phyloP scores from a whole-genome alignment of 30 jellyfish, hydroid and myxozoan species.

The Sanderia malayensis region DNA sequence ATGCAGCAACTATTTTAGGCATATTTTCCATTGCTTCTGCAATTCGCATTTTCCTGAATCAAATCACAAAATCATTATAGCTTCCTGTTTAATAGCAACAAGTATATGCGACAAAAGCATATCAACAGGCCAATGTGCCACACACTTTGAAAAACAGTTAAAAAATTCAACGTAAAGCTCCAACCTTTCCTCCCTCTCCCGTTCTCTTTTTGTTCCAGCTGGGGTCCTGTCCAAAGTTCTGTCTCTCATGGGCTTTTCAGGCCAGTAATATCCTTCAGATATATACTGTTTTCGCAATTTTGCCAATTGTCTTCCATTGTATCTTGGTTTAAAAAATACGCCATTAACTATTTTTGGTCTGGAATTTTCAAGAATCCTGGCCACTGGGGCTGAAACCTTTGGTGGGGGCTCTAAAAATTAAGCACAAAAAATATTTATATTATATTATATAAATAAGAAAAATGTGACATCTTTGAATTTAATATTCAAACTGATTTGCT shows the following conservation, averaged over 20 bases:
- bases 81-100: neutral
- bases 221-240: constrained; percentile 74
- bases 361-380: constrained; percentile 51
- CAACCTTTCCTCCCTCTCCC: constrained; percentile 56
- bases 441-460: no score
- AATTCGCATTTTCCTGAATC: constrained; percentile 53
- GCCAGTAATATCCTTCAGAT: constrained; percentile 84
- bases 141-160: neutral
- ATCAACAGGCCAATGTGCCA: neutral
- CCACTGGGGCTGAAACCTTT: constrained; percentile 58
- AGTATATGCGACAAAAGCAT: neutral
- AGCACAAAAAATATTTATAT: neutral
- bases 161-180: neutral
- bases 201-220: constrained; percentile 42
- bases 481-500: no score
- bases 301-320: constrained; percentile 62
- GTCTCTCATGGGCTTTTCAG: constrained; percentile 83
- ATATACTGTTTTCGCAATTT: constrained; percentile 59
- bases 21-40: constrained; percentile 83
- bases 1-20: constrained; percentile 84
- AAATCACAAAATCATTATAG: neutral
- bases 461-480: no score
- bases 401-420: constrained; percentile 60
- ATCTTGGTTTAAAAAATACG: constrained; percentile 29
- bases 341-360: constrained; percentile 55